A percentile compares a stretch with the other conserved stretches of the same genome.
phyloP scores from a whole-genome alignment of 1,140 invertebrate species.

The Drosophila tropicalis region DNA sequence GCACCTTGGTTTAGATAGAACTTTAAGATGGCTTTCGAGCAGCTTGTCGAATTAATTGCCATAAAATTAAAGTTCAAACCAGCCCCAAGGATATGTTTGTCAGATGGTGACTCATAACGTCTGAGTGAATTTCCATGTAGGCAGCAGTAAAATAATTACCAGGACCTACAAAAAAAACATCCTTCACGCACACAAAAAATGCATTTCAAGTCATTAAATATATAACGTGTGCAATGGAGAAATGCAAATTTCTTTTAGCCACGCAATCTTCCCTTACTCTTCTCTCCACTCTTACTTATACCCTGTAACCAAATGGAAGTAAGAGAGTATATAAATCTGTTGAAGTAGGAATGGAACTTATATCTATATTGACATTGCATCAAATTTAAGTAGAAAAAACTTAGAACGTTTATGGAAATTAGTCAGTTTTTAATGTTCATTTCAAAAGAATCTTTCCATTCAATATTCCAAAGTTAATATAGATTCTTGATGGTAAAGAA shows the following conservation, averaged over 20 bases:
- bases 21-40: slow-evolving; percentile 1
- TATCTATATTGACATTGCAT: no score
- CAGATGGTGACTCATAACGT: not conserved
- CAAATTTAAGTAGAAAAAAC: no score
- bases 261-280: not conserved
- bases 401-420: no score
- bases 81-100: not conserved
- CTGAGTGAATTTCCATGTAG: slow-evolving; percentile 8
- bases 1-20: not conserved
- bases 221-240: slow-evolving; percentile 1
- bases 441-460: no score
- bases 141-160: slow-evolving; percentile 7
- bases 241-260: slow-evolving; percentile 21
- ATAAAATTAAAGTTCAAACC: not conserved
- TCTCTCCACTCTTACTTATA: not conserved
- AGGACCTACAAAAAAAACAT: not conserved
- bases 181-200: slow-evolving; percentile 11
- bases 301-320: not conserved
- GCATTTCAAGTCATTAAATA: slow-evolving; percentile 27
- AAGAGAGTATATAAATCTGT: not conserved
- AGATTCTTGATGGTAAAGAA: no score
- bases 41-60: slow-evolving; percentile 1
- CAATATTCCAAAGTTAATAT: no score
- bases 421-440: no score
- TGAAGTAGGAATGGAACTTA: no score